Evolutionary conservation across 2,113 vertebrate genomes (phyloP).

Genomic region (Nesogale talazaci): DNA sequence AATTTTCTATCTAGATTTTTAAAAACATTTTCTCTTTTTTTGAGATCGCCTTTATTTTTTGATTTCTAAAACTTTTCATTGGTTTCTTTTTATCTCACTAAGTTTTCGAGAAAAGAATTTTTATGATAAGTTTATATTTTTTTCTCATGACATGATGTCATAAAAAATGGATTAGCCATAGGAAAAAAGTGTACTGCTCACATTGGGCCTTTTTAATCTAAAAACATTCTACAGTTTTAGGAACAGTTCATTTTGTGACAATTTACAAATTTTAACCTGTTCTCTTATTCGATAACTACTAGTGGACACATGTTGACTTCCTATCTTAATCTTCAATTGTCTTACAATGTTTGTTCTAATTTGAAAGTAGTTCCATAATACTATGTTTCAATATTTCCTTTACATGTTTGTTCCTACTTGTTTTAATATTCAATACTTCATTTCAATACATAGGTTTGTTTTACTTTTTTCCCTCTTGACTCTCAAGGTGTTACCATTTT

Average conservation of each 20-base stretch:
- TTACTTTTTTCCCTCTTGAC: background rate
- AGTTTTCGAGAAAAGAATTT: background rate
- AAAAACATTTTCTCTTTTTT: background rate
- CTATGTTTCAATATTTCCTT: background rate
- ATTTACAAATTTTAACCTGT: background rate
- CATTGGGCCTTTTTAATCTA: background rate
- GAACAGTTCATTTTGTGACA: background rate
- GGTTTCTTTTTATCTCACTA: background rate
- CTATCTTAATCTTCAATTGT: background rate
- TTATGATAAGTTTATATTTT: background rate
- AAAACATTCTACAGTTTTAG: background rate
- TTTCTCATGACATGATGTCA: background rate
- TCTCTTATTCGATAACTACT: background rate
- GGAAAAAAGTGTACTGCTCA: background rate
- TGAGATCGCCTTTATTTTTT: background rate
- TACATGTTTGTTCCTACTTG: background rate
- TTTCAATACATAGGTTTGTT: background rate
- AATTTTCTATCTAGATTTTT: background rate
- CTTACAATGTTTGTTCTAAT: background rate
- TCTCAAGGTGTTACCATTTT: background rate
- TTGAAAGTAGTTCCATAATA: conserved; percentile 18
- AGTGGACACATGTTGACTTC: background rate
- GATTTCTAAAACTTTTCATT: background rate
- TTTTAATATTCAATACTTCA: conserved; percentile 20
- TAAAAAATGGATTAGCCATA: background rate